These are phyloP conservation scores for Microdon myrmicae DNA, from an alignment of 2,888 invertebrate genomes.

Conservation along the genomic window DNA sequence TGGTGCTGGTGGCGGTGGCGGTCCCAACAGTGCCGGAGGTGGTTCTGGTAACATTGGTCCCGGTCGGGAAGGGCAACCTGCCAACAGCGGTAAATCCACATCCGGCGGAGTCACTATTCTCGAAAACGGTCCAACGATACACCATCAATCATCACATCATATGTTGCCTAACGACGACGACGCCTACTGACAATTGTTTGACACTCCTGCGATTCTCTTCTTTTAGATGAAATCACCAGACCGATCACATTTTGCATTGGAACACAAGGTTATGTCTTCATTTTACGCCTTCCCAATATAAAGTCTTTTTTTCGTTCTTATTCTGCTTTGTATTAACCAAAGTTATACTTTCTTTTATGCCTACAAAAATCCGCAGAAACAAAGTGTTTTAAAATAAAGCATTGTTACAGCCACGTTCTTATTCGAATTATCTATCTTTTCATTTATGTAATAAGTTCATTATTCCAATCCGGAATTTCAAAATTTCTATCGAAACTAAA, in stretches of 20 bases:
- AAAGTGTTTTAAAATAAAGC: too few relatives aligned
- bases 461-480: too few relatives aligned
- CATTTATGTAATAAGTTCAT: too few relatives aligned
- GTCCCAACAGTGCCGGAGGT: slow-evolving; percentile 38
- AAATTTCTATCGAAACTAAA: too few relatives aligned
- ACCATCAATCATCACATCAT: slow-evolving; percentile 46
- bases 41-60: slow-evolving; percentile 8
- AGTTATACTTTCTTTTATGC: too few relatives aligned
- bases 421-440: slow-evolving; percentile 21
- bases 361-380: too few relatives aligned
- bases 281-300: too few relatives aligned
- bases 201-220: slow-evolving; percentile 54
- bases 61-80: too few relatives aligned
- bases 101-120: slow-evolving; percentile 17
- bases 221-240: slow-evolving; percentile 26
- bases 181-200: slow-evolving; percentile 57
- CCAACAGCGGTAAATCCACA: slow-evolving; percentile 46
- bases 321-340: slow-evolving; percentile 18
- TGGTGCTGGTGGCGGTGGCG: slow-evolving; percentile 58
- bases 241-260: slow-evolving; percentile 18
- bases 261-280: slow-evolving; percentile 2
- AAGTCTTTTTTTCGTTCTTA: slow-evolving; percentile 21
- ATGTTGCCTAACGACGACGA: slow-evolving; percentile 56
- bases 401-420: too few relatives aligned
- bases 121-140: slow-evolving; percentile 56